A percentile compares a stretch with the other conserved stretches of the same genome.
Evolutionary conservation across 1,140 invertebrate genomes (phyloP).

Genomic region (Mamestra configurata): DNA sequence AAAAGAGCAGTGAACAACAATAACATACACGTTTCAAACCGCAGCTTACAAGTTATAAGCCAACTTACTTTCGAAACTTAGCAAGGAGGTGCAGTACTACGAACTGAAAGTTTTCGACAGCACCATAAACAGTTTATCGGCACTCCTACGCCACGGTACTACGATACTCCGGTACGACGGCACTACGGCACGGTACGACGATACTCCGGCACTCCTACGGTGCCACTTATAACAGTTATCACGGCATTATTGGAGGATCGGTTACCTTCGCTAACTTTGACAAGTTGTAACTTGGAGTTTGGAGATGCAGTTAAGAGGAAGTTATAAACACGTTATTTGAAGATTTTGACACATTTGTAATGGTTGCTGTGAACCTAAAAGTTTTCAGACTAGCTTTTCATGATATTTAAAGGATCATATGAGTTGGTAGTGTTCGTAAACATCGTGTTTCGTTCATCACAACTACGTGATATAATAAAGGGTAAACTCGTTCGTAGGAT

Average conservation of each 20-base stretch:
- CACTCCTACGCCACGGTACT: background rate
- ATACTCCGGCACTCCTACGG: no score
- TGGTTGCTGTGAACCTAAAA: no score
- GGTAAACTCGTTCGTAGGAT: no score
- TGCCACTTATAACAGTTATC: no score
- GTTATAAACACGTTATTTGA: no score
- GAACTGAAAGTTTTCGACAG: slow-evolving; percentile 18
- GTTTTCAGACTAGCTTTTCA: no score
- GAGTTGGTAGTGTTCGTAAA: no score
- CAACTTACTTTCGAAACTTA: background rate
- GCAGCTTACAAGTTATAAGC: background rate
- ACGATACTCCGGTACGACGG: no score
- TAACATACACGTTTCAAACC: background rate
- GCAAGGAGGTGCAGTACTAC: background rate
- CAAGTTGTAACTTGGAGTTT: background rate
- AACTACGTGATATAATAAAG: no score
- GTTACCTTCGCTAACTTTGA: background rate
- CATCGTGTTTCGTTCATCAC: no score
- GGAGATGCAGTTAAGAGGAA: slow-evolving; percentile 3
- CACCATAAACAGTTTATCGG: slow-evolving; percentile 5
- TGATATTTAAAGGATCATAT: no score
- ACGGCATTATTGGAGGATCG: background rate
- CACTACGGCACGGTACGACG: background rate
- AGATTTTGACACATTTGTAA: no score
- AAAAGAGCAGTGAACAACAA: background rate